Evolutionary conservation across 2,113 vertebrate species (phyloP), one percentile per base, ranked within the genome.

Genomic region (Uria aalge): DNA sequence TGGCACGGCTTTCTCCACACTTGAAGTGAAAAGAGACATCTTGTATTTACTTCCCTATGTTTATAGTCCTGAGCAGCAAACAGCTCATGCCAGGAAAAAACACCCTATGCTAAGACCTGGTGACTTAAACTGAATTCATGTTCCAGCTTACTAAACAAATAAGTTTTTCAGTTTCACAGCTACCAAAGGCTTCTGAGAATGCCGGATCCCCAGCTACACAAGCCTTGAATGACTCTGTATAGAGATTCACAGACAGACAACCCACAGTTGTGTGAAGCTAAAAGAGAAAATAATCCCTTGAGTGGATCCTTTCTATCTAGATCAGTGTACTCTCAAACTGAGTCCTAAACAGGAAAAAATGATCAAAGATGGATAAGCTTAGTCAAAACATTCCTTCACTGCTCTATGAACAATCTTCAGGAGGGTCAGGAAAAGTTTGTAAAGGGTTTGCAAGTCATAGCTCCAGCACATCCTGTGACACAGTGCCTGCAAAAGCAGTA

Each of bases 401-500:
- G 34, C n/a, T 90, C 59, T 41, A 14, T 15, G 73, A 94, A 72
- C 69, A 67, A 43, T 23, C 64, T 85, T 47, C 30, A 72, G 20
- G 27, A 62, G 60, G 48, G 74, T 30, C 57, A 89, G 74, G 78
- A 83, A 66, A 91, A 92, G 80, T 45, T 34, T 63, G 55, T 69
- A 38, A 83, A 40, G 67, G 62, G 62, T 71, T 94, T 90, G 66
- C 21, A 85, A 89, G 43, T 59, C 73, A 30, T 14, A 78, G 55
- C 40, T 88, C 75, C 24, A 23, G 73, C 79, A 79, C 76, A 76
- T 92, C 85, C 89, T 94, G 76, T 60, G 83, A 86, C 64, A 90
- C 64, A 57, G 66, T 0, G 0, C 1, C 1, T 6, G 79, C 73
- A 53, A 60, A 56, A 71, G 75, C 62, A 15, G 30, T 5, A 7